Percentiles rank a stretch among this genome's conserved stretches.
phyloP scores from a whole-genome alignment of 2,797 vertebrate genomes.

The Poecilia velifera region DNA sequence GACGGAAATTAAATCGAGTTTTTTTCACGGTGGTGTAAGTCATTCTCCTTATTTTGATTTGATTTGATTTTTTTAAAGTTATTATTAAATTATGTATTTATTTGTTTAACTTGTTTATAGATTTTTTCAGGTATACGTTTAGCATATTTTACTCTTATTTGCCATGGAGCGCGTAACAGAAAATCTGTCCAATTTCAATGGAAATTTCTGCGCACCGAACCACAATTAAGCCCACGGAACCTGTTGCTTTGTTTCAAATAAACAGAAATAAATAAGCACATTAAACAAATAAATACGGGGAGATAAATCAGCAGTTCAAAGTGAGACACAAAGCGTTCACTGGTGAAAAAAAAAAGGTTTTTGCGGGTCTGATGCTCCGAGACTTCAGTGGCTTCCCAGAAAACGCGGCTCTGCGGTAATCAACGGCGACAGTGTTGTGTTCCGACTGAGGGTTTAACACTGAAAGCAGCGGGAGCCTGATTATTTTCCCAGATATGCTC shows the following conservation, averaged over 20 bases:
- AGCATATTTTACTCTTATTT: background rate
- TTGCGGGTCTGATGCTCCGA: background rate
- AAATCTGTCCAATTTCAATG: background rate
- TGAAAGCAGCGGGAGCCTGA: constrained; percentile 48
- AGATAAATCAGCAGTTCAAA: background rate
- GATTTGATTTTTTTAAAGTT: background rate
- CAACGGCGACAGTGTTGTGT: constrained; percentile 66
- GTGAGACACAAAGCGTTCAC: background rate
- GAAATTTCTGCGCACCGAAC: background rate
- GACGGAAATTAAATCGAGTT: background rate
- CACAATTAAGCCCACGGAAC: background rate
- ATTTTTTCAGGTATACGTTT: background rate
- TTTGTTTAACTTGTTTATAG: background rate
- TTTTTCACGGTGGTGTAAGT: background rate
- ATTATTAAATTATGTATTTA: background rate
- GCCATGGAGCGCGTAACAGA: background rate
- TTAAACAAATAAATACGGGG: background rate
- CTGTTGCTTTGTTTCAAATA: background rate
- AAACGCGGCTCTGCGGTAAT: constrained; percentile 65
- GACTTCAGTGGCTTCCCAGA: background rate
- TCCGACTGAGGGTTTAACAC: constrained; percentile 52
- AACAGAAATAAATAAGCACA: background rate
- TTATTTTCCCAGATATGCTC: constrained; percentile 59
- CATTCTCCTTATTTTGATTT: background rate
- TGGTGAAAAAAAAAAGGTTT: background rate